Conservation (phyloP, 2,113 vertebrate genomes). For the Miniopterus natalensis region DNA sequence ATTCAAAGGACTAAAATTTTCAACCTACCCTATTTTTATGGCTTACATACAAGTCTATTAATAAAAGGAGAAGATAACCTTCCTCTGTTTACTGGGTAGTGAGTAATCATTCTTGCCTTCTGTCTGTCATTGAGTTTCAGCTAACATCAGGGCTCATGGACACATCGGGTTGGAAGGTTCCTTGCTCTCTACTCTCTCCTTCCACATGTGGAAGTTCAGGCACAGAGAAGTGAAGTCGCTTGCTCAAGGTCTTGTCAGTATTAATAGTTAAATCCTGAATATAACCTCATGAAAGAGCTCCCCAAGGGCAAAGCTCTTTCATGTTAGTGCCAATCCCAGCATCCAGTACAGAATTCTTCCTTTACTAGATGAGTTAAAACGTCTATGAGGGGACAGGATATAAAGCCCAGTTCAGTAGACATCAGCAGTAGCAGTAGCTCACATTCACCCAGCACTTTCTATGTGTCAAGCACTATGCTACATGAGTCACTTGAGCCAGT, state of each 20-base stretch:
- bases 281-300: background rate
- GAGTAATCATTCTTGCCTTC: slow-evolving; percentile 54
- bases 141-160: background rate
- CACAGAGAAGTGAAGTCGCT: background rate
- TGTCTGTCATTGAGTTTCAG: background rate
- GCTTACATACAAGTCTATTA: slow-evolving; percentile 5
- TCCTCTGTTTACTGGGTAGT: slow-evolving; percentile 19
- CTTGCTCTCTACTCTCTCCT: background rate
- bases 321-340: background rate
- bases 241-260: background rate
- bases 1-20: slow-evolving; percentile 41
- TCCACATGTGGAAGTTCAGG: background rate
- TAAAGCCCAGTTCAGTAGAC: background rate
- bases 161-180: background rate
- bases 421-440: background rate
- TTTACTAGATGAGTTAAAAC: background rate
- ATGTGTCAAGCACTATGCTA: background rate
- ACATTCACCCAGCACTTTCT: no score
- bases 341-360: background rate
- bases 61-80: slow-evolving; percentile 58
- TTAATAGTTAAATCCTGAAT: background rate
- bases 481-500: background rate
- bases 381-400: background rate
- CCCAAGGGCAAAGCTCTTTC: background rate
- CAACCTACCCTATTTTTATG: slow-evolving; percentile 25